phyloP scores from a whole-genome alignment of 2,797 vertebrate genomes.

The Pseudomugil gertrudae region DNA sequence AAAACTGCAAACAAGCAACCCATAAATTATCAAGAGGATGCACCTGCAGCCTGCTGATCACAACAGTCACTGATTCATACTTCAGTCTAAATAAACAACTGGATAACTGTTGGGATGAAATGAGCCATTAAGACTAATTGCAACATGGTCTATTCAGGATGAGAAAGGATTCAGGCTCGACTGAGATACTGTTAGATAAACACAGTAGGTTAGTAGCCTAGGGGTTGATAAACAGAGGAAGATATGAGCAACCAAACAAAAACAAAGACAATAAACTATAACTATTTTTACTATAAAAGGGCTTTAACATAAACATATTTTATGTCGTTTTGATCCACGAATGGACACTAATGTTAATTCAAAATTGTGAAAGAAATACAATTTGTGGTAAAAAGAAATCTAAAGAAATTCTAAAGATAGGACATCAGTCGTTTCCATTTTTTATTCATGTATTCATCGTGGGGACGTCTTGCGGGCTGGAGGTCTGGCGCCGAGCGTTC shows the following conservation, averaged over 20 bases:
- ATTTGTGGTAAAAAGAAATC: conserved; percentile 39
- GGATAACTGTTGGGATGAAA: conserved; percentile 53
- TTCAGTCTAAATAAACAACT: conserved; percentile 42
- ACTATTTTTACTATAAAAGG: too few species aligned
- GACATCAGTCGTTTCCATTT: conserved; percentile 72
- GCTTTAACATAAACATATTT: too few species aligned
- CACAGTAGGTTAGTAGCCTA: conserved; percentile 32
- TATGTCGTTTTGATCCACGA: not conserved
- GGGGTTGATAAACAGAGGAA: not conserved
- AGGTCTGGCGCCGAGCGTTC: conserved; percentile 85
- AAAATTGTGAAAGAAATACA: not conserved
- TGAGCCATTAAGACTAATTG: conserved; percentile 31
- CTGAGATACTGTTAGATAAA: conserved; percentile 6
- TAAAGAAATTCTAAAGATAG: conserved; percentile 68
- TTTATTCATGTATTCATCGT: conserved; percentile 86
- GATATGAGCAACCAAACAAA: not conserved
- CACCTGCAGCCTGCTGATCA: conserved; percentile 51
- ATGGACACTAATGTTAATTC: not conserved
- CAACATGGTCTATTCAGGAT: conserved; percentile 20
- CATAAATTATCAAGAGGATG: conserved; percentile 4
- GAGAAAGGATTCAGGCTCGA: not conserved
- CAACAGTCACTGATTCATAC: conserved; percentile 36
- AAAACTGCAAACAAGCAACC: not conserved
- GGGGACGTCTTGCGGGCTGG: conserved; percentile 71
- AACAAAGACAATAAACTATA: not conserved